Base-by-base conservation (phyloP, 2,888 invertebrate genomes). In the Pandemis cinnamomeana region DNA sequence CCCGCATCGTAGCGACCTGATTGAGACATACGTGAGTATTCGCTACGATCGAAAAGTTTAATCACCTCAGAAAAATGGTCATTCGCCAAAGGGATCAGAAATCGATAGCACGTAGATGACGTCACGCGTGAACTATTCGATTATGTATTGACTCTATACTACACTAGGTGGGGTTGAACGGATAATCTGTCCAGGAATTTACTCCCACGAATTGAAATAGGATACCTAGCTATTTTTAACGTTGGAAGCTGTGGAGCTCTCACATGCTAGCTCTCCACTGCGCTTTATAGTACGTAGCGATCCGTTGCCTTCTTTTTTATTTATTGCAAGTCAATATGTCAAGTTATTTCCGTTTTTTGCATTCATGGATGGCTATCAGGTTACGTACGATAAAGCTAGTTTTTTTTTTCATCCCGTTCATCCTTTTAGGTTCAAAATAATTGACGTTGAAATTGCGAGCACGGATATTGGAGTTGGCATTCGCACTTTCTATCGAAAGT, bases 1-100 rank as follows among this genome's bases (percentile, higher is more conserved):
- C 85, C 99, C 99, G 76, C 98, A 98, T 90, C 96, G 98, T 84
- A 97, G 97, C 86, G 98, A 99, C 93, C 96, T 97, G 86, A 98
- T 99, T 85, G 99, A 99, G 92, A 98, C 98, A 89, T 98, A 98
- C 91, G 98, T 99, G 93, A 97, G 98, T 96, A 78, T 62, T 8
- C 69, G 48, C 44, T 60, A 46, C 7, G 53, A 55, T 55, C 2
- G 3, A 20, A 15, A 7, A 15, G 15, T 53, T 53, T 15, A 55
- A 55, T 8, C 20, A 7, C 4, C 15, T 15, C 0, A 55, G 53
- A 15, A 55, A 53, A 7, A 20, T 55, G 15, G 15, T 55, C 20
- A 55, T 20, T 55, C 8, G 15, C 7, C 20, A 2, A 7, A 7
- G 53, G 53, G 53, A 3, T 5, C 46, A 2, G 46, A 11, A 46